A percentile compares a stretch with the other conserved stretches of the same genome.
These are phyloP conservation scores for Trichomycterus rosablanca DNA, from an alignment of 2,113 vertebrate species.

Conservation along the genomic window DNA sequence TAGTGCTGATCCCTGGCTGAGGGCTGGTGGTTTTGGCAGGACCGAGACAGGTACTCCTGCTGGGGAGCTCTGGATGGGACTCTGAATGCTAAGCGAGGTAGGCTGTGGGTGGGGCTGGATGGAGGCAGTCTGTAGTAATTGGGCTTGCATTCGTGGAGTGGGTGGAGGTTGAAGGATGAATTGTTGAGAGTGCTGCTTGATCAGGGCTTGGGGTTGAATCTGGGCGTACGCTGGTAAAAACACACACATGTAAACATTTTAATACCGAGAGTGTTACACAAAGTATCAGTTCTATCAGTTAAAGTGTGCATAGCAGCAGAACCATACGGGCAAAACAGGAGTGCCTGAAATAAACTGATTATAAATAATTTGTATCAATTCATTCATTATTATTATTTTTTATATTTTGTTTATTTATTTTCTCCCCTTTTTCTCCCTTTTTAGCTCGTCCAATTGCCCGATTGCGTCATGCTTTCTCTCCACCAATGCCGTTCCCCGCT, in stretches of 20 bases:
- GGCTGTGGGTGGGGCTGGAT: conserved; percentile 67
- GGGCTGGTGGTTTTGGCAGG: conserved; percentile 63
- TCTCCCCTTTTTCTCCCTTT: no score
- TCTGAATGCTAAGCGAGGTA: conserved; percentile 51
- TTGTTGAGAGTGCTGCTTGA: conserved; percentile 70
- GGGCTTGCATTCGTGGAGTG: conserved; percentile 58
- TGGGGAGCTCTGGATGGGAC: conserved; percentile 39
- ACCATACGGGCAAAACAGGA: no score
- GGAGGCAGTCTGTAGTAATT: conserved; percentile 66
- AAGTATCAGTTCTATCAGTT: no score
- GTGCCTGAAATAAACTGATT: no score
- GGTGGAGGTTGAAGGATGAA: conserved; percentile 76
- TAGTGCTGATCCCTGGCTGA: conserved; percentile 50
- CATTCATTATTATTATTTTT: no score
- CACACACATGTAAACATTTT: conserved; percentile 13
- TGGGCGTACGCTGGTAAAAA: conserved; percentile 76
- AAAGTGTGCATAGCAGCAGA: no score
- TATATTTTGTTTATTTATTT: no score
- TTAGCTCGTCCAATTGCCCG: no score
- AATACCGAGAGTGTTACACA: no score
- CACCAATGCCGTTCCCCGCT: no score
- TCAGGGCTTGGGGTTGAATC: conserved; percentile 81
- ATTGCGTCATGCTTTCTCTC: no score
- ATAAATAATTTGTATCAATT: no score
- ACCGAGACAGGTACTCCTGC: conserved; percentile 58